These are phyloP conservation scores for Atherix ibis DNA, from an alignment of 2,888 invertebrate species.

Conservation along the genomic window DNA sequence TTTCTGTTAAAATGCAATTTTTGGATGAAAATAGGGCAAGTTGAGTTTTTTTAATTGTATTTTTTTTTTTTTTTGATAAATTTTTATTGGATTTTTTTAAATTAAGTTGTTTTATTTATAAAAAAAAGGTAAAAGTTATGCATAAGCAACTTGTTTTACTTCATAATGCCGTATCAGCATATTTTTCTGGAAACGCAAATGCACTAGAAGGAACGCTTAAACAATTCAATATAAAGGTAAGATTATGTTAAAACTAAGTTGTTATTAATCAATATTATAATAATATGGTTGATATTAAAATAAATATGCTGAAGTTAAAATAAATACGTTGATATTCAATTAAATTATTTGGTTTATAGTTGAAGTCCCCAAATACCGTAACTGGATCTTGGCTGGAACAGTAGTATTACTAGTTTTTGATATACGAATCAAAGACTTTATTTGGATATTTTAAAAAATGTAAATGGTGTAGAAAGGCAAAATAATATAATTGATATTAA, in stretches of 20 bases:
- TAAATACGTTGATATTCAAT: background rate
- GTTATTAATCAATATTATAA: background rate
- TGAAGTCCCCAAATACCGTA: conserved; percentile 57
- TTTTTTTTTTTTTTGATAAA: background rate
- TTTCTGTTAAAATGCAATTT: conserved; percentile 88
- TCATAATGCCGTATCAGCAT: conserved; percentile 93
- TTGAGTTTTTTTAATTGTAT: conserved; percentile 3
- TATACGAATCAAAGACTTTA: too few species aligned
- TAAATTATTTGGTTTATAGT: conserved; percentile 15
- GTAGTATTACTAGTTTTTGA: too few species aligned
- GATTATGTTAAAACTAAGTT: too few species aligned
- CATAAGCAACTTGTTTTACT: conserved; percentile 90
- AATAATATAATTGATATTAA: too few species aligned
- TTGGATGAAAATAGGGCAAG: conserved; percentile 91
- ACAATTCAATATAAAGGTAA: conserved; percentile 83
- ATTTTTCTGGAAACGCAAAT: conserved; percentile 91
- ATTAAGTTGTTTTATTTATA: background rate
- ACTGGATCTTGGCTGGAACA: conserved; percentile 72
- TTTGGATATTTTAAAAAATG: too few species aligned
- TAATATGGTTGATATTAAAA: too few species aligned
- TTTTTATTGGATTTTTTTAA: conserved; percentile 4
- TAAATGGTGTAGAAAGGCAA: too few species aligned
- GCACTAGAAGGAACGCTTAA: conserved; percentile 86
- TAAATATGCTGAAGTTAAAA: background rate
- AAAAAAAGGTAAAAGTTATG: conserved; percentile 83